Evolutionary conservation across 1,140 invertebrate genomes (phyloP), one percentile per base, ranked within the genome.

Genomic region (Probaryconus sp.): DNA sequence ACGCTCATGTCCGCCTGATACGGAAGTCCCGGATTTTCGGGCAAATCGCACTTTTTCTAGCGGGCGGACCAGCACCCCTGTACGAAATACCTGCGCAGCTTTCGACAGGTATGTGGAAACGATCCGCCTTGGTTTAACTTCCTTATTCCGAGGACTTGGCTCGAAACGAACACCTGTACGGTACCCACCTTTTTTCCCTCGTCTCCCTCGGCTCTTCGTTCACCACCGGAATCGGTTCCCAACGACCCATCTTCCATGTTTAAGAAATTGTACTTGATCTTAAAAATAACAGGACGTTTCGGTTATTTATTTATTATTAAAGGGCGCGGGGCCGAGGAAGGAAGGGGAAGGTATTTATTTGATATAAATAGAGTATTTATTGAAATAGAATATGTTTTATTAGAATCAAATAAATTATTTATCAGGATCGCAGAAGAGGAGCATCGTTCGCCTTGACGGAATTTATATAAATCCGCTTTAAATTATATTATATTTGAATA

Each of bases 1-100:
- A 14, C 21, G 24, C 55, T 83, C 43, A 77, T 84, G 70, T 4
- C 58, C 24, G 47, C 83, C 83, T 81, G 80, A 31, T 84, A 82
- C 71, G 55, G 30, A 56, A 79, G 77, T 77, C 82, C 81, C 79
- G 77, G 81, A 79, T 81, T 85, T 83, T 83, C 81, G 83, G 81
- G 78, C 76, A 80, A 83, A 83, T 83, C 72, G 77, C 76, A 83
- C 76, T 83, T 83, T 85, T 85, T 83, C 79, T 84, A 67, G 45
- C 70, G 47, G 48, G 53, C 75, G 64, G 60, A 61, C 56, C 74
- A 63, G 53, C 61, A 74, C 76, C 78, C 72, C 50, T 68, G 31
- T 37, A 21, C 63, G 2, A 48, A 45, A 50, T 47, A 21, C 42
- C n/a, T n/a, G 13, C 37, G 31, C 51, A 43, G 55, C 65, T 75